These are phyloP conservation scores for Pammene aurita DNA, from an alignment of 2,888 invertebrate genomes.

Conservation along the genomic window DNA sequence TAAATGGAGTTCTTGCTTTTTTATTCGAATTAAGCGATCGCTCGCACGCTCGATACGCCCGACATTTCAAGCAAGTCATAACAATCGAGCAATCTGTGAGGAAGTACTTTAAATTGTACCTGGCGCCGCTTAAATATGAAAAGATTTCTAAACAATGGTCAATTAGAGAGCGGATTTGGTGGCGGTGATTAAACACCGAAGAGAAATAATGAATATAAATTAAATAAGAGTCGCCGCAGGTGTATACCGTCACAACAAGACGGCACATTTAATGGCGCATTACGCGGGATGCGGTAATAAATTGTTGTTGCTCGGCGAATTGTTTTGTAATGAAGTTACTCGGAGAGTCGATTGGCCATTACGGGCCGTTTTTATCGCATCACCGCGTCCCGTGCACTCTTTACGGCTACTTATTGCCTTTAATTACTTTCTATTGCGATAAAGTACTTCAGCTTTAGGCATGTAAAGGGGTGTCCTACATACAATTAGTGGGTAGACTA, in stretches of 20 bases:
- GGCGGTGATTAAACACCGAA: conserved; percentile 52
- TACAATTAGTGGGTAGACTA: conserved; percentile 29
- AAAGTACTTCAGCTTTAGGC: background rate
- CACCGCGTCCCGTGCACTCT: conserved; percentile 33
- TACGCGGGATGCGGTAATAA: conserved; percentile 59
- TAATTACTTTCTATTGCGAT: conserved; percentile 31
- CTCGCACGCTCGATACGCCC: conserved; percentile 25
- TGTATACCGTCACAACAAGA: conserved; percentile 63
- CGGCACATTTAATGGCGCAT: conserved; percentile 63
- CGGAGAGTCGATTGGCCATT: conserved; percentile 38
- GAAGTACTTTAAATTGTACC: conserved; percentile 41
- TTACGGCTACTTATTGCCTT: conserved; percentile 39
- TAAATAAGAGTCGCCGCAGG: conserved; percentile 52
- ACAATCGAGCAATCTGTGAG: conserved; percentile 30
- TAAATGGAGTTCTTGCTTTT: conserved; percentile 49
- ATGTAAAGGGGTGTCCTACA: conserved; percentile 15
- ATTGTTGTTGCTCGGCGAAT: conserved; percentile 45
- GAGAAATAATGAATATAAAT: conserved; percentile 61
- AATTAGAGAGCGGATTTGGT: conserved; percentile 57
- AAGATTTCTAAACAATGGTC: conserved; percentile 55
- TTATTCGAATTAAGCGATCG: conserved; percentile 43
- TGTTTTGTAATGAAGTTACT: conserved; percentile 54
- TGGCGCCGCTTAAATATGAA: conserved; percentile 39
- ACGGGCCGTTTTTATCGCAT: conserved; percentile 40
- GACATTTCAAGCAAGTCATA: conserved; percentile 6